Conservation (phyloP, 2,113 vertebrate genomes). For the Calypte anna region DNA sequence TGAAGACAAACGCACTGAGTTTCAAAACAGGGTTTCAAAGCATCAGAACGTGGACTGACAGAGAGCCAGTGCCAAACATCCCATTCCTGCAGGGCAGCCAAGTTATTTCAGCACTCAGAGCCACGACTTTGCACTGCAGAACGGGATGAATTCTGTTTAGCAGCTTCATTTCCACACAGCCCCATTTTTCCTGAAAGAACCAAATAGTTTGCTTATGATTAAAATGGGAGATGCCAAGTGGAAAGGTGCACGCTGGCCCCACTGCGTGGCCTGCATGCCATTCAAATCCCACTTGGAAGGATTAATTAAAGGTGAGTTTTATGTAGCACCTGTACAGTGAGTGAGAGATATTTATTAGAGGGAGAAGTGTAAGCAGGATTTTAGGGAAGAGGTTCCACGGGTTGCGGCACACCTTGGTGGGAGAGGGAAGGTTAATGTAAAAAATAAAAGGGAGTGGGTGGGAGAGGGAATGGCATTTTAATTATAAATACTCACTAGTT, state of each 20-base stretch:
- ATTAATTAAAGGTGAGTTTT: background rate
- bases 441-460: background rate
- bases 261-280: background rate
- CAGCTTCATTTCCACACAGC: background rate
- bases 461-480: background rate
- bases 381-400: background rate
- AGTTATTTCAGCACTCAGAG: background rate
- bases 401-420: background rate
- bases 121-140: background rate
- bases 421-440: background rate
- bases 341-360: background rate
- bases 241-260: fast-evolving
- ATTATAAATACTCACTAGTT: background rate
- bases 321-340: background rate
- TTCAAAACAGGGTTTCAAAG: constrained; percentile 32
- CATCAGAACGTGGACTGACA: background rate
- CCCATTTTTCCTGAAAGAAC: background rate
- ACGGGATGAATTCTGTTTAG: background rate
- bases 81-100: constrained; percentile 3
- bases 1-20: constrained; percentile 6
- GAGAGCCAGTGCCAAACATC: background rate
- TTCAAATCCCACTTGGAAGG: background rate
- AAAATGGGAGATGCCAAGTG: background rate
- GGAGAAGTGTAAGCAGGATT: background rate
- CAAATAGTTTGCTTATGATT: background rate